Evolutionary conservation across 2,113 vertebrate species (phyloP).

Genomic region (Solenodon paradoxus): DNA sequence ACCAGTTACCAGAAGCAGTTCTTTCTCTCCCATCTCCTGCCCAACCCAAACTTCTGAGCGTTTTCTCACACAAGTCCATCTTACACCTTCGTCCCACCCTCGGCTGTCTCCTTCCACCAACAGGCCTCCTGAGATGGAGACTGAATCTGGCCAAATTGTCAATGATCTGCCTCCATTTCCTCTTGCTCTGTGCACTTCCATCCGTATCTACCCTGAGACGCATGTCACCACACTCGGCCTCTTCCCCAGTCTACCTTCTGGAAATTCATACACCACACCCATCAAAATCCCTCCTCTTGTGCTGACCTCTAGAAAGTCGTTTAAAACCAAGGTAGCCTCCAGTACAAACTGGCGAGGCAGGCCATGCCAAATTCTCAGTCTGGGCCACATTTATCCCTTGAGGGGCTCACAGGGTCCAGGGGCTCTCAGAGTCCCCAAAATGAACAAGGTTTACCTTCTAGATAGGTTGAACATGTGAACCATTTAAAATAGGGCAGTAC

Average conservation of each 20-base stretch:
- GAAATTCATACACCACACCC: background rate
- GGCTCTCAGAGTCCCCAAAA: background rate
- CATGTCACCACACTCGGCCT: background rate
- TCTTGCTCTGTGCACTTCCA: background rate
- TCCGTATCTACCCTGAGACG: background rate
- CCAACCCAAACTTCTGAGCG: background rate
- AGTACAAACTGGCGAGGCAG: background rate
- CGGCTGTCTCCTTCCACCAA: background rate
- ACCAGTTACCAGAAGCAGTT: background rate
- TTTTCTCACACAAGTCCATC: accelerated
- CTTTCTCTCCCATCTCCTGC: background rate
- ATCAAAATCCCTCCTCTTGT: background rate
- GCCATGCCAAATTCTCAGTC: background rate
- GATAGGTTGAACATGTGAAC: too few relatives aligned
- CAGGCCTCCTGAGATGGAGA: background rate
- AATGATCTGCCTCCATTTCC: background rate
- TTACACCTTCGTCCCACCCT: accelerated
- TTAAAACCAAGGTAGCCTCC: background rate
- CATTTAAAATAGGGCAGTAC: too few relatives aligned
- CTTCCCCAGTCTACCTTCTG: background rate
- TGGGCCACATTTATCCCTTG: background rate
- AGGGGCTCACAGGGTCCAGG: background rate
- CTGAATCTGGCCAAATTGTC: background rate
- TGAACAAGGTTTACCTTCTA: background rate
- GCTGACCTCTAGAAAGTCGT: background rate